phyloP scores from a whole-genome alignment of 1,140 invertebrate species.

The Nephila pilipes region DNA sequence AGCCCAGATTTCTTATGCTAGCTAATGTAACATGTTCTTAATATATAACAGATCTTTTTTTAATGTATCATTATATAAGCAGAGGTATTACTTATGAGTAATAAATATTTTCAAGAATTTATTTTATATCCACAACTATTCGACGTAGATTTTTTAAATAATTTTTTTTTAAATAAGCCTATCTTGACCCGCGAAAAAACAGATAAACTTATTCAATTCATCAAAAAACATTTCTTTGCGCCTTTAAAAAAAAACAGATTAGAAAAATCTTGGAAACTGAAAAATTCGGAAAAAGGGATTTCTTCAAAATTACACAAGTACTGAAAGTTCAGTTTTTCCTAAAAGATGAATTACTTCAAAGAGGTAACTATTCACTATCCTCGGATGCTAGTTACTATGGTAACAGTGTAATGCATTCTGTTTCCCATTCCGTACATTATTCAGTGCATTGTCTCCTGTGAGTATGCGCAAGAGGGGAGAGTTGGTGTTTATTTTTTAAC shows the following conservation, averaged over 20 bases:
- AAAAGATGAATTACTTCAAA: conserved; percentile 57
- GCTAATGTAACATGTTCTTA: too few relatives aligned
- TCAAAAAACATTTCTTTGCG: neutral
- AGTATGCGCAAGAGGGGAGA: neutral
- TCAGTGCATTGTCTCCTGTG: conserved; percentile 40
- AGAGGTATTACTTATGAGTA: too few relatives aligned
- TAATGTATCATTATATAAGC: too few relatives aligned
- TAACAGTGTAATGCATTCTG: conserved; percentile 38
- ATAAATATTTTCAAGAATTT: too few relatives aligned
- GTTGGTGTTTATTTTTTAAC: neutral
- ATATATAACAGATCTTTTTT: too few relatives aligned
- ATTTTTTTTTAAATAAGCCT: too few relatives aligned
- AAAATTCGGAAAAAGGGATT: neutral
- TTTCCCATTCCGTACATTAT: conserved; percentile 45
- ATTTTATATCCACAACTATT: too few relatives aligned
- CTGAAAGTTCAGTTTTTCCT: neutral
- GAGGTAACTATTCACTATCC: conserved; percentile 32
- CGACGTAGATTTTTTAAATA: too few relatives aligned
- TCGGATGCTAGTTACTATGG: conserved; percentile 27
- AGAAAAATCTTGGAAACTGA: neutral
- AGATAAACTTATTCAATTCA: neutral
- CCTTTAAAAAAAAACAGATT: neutral
- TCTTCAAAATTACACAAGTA: neutral
- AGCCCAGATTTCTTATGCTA: too few relatives aligned
- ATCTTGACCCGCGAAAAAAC: neutral